These are phyloP conservation scores for Geopemphigus sp. DNA, from an alignment of 1,140 invertebrate genomes.

Conservation along the genomic window DNA sequence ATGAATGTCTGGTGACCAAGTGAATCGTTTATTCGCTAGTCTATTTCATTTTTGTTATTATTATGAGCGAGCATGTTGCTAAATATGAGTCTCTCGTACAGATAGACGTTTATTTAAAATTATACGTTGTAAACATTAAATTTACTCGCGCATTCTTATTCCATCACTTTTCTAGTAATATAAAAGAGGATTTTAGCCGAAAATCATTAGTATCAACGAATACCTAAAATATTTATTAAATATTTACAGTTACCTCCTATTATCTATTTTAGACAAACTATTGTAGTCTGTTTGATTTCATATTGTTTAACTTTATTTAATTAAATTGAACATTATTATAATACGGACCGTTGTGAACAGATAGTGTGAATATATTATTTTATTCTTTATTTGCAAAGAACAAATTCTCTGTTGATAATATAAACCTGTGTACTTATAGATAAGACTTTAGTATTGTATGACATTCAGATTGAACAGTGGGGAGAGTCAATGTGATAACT, in stretches of 20 bases:
- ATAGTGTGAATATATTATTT: neutral
- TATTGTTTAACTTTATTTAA: neutral
- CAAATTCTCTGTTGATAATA: slow-evolving; percentile 16
- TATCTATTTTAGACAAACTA: neutral
- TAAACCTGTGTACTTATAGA: neutral
- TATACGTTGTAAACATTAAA: neutral
- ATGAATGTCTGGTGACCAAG: neutral
- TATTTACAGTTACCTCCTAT: neutral
- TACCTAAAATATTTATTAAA: neutral
- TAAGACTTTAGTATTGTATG: neutral
- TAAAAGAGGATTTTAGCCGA: neutral
- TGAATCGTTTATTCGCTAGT: slow-evolving; percentile 26
- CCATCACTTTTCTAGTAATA: neutral
- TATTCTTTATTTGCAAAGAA: slow-evolving; percentile 20
- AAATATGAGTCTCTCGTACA: neutral
- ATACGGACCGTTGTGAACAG: neutral
- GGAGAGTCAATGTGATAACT: slow-evolving; percentile 4
- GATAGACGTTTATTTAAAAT: slow-evolving; percentile 6
- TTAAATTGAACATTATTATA: neutral
- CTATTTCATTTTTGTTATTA: slow-evolving; percentile 8
- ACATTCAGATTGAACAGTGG: neutral
- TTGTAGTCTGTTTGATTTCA: too few relatives aligned
- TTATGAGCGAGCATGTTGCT: too few relatives aligned
- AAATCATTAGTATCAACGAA: neutral
- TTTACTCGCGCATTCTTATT: neutral